Evolutionary conservation across 2,888 invertebrate genomes (phyloP).

Genomic region (Dastarcus helophoroides): DNA sequence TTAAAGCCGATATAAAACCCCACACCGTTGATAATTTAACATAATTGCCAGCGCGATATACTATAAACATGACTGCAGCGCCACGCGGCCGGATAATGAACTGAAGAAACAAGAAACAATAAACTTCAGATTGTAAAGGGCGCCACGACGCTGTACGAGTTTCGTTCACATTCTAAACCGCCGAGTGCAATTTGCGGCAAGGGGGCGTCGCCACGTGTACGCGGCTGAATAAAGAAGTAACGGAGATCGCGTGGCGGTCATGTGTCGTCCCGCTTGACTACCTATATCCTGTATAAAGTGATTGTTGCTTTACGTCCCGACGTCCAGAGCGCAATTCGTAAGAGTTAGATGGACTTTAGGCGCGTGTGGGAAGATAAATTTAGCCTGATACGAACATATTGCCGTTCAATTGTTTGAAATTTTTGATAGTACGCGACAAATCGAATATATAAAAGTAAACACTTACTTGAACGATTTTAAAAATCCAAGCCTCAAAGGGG

Average conservation of each 20-base stretch:
- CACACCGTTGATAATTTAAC: conserved; percentile 34
- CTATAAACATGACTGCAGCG: conserved; percentile 34
- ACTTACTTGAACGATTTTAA: too few species aligned
- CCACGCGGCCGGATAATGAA: conserved; percentile 40
- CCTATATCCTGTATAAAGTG: too few species aligned
- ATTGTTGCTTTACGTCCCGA: too few species aligned
- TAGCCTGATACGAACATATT: too few species aligned
- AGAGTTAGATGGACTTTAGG: too few species aligned
- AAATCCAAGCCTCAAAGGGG: too few species aligned
- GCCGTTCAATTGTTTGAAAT: too few species aligned
- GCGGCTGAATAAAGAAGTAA: conserved; percentile 35
- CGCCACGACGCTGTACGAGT: neutral
- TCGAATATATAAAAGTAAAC: too few species aligned
- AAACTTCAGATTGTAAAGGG: conserved; percentile 27
- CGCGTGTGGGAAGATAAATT: too few species aligned
- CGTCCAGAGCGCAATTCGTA: too few species aligned
- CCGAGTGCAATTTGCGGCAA: conserved; percentile 36
- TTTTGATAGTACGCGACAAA: too few species aligned
- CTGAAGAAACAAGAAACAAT: conserved; percentile 39
- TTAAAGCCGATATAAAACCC: conserved; percentile 12
- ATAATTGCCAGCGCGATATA: conserved; percentile 33
- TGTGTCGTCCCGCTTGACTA: conserved; percentile 33
- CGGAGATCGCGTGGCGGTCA: conserved; percentile 33
- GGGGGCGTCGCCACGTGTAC: conserved; percentile 38
- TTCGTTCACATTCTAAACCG: conserved; percentile 26